phyloP scores from a whole-genome alignment of 2,797 vertebrate genomes.

The Clamator glandarius region DNA sequence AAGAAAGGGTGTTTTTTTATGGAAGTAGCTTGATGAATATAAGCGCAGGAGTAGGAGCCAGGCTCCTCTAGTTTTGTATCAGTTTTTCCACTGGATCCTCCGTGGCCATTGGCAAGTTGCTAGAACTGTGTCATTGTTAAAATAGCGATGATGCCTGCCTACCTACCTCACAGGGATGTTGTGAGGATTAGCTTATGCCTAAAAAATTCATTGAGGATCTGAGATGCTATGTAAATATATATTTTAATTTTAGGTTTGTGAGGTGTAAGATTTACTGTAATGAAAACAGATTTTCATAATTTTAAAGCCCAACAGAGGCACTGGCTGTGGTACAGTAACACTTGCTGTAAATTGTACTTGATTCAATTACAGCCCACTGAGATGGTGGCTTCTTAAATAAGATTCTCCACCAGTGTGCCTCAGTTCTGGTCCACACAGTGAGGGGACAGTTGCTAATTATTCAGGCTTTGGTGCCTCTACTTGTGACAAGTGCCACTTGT shows the following conservation, averaged over 20 bases:
- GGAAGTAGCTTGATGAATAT: constrained; percentile 58
- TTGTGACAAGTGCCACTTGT: constrained; percentile 1
- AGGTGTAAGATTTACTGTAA: constrained; percentile 46
- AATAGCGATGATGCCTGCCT: constrained; percentile 2
- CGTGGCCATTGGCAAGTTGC: not conserved
- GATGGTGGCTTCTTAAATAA: not conserved
- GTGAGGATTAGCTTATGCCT: constrained; percentile 57
- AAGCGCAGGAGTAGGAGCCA: constrained; percentile 66
- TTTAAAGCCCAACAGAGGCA: not conserved
- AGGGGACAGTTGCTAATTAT: not conserved
- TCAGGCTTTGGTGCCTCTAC: constrained; percentile 21
- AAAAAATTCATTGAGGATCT: constrained; percentile 38
- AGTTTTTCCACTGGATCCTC: constrained; percentile 30
- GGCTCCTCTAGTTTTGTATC: constrained; percentile 47
- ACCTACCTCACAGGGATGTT: constrained; percentile 70
- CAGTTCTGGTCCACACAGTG: not conserved
- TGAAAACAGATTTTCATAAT: not conserved
- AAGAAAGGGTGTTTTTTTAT: constrained; percentile 2
- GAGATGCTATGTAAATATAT: constrained; percentile 53
- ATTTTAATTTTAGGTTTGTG: constrained; percentile 34
- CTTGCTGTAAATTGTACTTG: not conserved
- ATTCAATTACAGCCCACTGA: not conserved
- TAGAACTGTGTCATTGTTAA: not conserved
- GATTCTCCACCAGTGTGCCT: constrained; percentile 39
- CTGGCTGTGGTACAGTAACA: not conserved